Evolutionary conservation across 2,888 invertebrate species (phyloP).

Genomic region (Ormyrus rosae): DNA sequence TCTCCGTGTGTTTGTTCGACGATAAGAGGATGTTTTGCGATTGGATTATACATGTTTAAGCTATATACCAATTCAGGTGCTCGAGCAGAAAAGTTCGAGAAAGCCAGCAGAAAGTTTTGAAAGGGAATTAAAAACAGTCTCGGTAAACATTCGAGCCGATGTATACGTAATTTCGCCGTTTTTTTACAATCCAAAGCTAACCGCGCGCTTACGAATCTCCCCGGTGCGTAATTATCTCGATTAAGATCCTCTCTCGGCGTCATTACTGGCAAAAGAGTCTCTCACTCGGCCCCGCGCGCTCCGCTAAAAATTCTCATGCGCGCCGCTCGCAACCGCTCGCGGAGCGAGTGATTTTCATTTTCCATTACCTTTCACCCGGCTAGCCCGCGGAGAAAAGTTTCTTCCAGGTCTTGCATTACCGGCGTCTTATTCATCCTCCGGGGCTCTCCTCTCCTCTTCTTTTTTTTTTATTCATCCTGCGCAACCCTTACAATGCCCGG

Average conservation of each 20-base stretch:
- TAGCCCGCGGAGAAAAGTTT: conserved; percentile 4
- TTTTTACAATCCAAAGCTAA: too few species aligned
- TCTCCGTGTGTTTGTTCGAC: too few species aligned
- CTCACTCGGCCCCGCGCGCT: too few species aligned
- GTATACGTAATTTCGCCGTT: too few species aligned
- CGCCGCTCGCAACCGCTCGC: background rate
- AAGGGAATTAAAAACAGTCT: too few species aligned
- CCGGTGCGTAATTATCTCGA: too few species aligned
- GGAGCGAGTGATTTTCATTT: conserved; percentile 47
- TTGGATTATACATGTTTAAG: too few species aligned
- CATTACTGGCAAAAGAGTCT: background rate
- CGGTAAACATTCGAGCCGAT: too few species aligned
- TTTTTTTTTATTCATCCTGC: background rate
- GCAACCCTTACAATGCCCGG: conserved; percentile 35
- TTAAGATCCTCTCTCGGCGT: too few species aligned
- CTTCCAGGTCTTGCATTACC: conserved; percentile 41
- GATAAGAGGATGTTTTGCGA: background rate
- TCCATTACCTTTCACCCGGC: conserved; percentile 35
- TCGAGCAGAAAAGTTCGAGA: too few species aligned
- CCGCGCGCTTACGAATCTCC: too few species aligned
- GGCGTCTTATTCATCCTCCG: conserved; percentile 54
- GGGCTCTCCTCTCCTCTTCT: conserved; percentile 1
- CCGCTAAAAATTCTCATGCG: conserved; percentile 38
- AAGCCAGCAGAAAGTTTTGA: too few species aligned
- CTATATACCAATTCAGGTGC: background rate